Base-by-base conservation (phyloP, 1,140 invertebrate species). In the Ditylenchus dipsaci region DNA sequence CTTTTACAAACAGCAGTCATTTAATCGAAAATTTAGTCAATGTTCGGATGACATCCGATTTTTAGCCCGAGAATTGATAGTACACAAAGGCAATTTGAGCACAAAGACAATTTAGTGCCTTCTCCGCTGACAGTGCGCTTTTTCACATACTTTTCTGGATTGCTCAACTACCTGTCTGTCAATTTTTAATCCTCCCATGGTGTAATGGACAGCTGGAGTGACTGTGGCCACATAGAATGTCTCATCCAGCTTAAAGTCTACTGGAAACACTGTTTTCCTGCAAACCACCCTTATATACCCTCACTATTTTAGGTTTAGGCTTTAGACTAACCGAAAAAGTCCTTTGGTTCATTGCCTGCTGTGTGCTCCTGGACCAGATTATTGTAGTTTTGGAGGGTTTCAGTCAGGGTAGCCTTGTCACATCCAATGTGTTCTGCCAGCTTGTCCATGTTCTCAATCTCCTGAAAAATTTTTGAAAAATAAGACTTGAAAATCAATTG, bases 111-210 rank as follows among this genome's bases (percentile, higher is more conserved):
- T n/a, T n/a, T n/a, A n/a, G n/a, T n/a, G n/a, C n/a, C n/a, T n/a
- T n/a, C n/a, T n/a, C n/a, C n/a, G n/a, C n/a, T n/a, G n/a, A n/a
- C n/a, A n/a, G n/a, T n/a, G n/a, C n/a, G n/a, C n/a, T n/a, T n/a
- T n/a, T n/a, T n/a, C n/a, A n/a, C n/a, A n/a, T n/a, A n/a, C n/a
- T n/a, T n/a, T n/a, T n/a, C n/a, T n/a, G n/a, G n/a, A n/a, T n/a
- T n/a, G n/a, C n/a, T n/a, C n/a, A n/a, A n/a, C n/a, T 53, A 65
- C 61, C 21, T 72, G 62, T 21, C 67, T 65, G 62, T 83, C 76
- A 60, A 84, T 83, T 59, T 83, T 75, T 30, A 83, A 43, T 1
- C 82, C 82, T 9, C 82, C 82, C 82, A 83, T 84, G 27, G 83
- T 84, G 69, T 83, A 83, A 61, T 83, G 82, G 58, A 83, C 74